A percentile compares a stretch with the other conserved stretches of the same genome.
These are phyloP conservation scores for Andrena trimmerana DNA, from an alignment of 2,888 invertebrate species.

Conservation along the genomic window DNA sequence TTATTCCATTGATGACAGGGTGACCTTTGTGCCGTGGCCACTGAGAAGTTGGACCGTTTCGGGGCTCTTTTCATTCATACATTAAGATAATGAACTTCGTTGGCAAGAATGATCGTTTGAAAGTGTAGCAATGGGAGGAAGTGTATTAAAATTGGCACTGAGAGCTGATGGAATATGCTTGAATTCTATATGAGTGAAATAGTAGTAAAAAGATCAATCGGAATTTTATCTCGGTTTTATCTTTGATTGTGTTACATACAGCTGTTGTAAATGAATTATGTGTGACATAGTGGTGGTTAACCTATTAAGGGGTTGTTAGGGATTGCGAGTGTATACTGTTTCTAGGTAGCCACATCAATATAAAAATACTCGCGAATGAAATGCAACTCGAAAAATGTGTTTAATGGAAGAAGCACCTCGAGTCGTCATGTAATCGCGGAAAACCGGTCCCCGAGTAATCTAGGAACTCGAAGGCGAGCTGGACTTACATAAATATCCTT, in stretches of 20 bases:
- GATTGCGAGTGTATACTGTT: not conserved
- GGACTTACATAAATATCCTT: constrained; percentile 48
- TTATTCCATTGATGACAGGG: constrained; percentile 40
- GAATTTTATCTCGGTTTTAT: no score
- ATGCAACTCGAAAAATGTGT: not conserved
- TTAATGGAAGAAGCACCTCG: not conserved
- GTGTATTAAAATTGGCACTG: no score
- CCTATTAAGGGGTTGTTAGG: not conserved
- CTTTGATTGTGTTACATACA: no score
- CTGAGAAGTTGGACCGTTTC: not conserved
- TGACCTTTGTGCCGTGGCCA: constrained; percentile 23
- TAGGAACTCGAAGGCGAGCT: constrained; percentile 28
- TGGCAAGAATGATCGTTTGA: no score
- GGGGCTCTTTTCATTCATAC: no score
- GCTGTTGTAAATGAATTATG: no score
- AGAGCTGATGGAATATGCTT: no score
- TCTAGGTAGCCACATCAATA: not conserved
- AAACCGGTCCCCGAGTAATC: constrained; percentile 30
- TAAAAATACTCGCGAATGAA: constrained; percentile 9
- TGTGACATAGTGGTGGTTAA: no score
- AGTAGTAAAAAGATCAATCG: no score
- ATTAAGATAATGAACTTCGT: no score
- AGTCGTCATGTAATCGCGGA: constrained; percentile 16
- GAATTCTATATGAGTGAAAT: no score
- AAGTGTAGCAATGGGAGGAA: no score